Conservation (phyloP, 2,113 vertebrate genomes). For the Leptodactylus fuscus region DNA sequence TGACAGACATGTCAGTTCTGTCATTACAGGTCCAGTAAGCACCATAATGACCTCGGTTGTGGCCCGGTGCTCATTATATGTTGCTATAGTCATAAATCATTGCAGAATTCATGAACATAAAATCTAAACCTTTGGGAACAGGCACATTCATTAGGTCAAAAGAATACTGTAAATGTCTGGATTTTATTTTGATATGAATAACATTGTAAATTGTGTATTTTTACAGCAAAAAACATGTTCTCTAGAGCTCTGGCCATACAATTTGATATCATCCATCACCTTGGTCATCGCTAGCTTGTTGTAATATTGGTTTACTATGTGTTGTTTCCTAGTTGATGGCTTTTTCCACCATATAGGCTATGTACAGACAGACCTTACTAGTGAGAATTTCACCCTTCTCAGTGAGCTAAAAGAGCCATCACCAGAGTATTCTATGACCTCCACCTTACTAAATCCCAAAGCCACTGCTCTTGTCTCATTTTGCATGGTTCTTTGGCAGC, state of each 20-base stretch:
- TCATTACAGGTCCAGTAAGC: constrained; percentile 49
- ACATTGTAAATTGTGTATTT: background rate
- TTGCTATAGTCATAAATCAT: constrained; percentile 36
- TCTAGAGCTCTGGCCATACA: background rate
- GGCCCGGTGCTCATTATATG: constrained; percentile 43
- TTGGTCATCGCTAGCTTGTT: background rate
- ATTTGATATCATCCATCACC: constrained; percentile 19
- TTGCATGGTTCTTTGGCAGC: constrained; percentile 22
- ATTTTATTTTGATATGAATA: constrained; percentile 16
- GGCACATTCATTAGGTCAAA: background rate
- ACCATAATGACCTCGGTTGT: constrained; percentile 31
- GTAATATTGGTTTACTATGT: background rate
- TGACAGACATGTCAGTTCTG: constrained; percentile 39
- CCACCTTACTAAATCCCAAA: constrained; percentile 27
- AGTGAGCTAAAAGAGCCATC: background rate
- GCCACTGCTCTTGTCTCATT: constrained; percentile 17
- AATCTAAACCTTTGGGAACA: constrained; percentile 25
- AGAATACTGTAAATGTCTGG: constrained; percentile 12
- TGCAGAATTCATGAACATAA: constrained; percentile 29
- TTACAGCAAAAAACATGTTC: background rate
- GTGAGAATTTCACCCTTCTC: background rate
- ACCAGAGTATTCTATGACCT: constrained; percentile 4
- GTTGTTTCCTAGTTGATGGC: background rate
- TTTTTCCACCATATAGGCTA: background rate
- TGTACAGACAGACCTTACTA: background rate